phyloP scores from a whole-genome alignment of 2,888 invertebrate genomes.

The Argyra leucocephala region DNA sequence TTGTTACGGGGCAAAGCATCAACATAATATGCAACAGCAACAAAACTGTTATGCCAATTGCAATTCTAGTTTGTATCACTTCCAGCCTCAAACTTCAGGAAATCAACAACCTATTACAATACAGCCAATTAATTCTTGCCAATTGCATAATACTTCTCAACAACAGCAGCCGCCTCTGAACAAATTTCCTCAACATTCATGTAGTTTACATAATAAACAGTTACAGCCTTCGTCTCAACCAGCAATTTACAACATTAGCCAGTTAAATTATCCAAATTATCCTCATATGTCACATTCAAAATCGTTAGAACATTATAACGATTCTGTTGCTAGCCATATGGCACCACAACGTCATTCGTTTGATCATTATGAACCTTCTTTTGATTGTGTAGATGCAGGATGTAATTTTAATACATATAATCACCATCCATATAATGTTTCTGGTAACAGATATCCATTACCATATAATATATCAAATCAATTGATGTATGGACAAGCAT shows the following conservation, averaged over 20 bases:
- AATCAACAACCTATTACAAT: constrained; percentile 10
- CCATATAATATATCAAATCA: constrained; percentile 41
- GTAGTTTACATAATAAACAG: neutral
- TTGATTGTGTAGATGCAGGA: constrained; percentile 38
- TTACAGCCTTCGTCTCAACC: neutral
- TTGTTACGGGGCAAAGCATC: constrained; percentile 21
- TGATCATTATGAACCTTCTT: constrained; percentile 40
- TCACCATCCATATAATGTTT: constrained; percentile 38
- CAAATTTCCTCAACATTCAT: neutral
- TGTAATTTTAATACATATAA: constrained; percentile 24
- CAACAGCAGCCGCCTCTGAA: neutral
- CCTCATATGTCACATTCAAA: constrained; percentile 40
- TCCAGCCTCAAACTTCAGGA: constrained; percentile 19
- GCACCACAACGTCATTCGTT: constrained; percentile 39
- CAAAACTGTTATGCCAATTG: constrained; percentile 26
- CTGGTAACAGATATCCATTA: constrained; percentile 41
- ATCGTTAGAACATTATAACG: constrained; percentile 41
- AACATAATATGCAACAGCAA: constrained; percentile 18
- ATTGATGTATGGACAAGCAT: constrained; percentile 10
- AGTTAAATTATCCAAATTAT: neutral
- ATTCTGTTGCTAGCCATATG: constrained; percentile 21
- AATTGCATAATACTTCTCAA: neutral
- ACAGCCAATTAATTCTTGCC: neutral
- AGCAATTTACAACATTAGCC: neutral
- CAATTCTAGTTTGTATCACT: constrained; percentile 25